Evolutionary conservation across 2,113 vertebrate species (phyloP).

Genomic region (Apistogramma diplotaenia): DNA sequence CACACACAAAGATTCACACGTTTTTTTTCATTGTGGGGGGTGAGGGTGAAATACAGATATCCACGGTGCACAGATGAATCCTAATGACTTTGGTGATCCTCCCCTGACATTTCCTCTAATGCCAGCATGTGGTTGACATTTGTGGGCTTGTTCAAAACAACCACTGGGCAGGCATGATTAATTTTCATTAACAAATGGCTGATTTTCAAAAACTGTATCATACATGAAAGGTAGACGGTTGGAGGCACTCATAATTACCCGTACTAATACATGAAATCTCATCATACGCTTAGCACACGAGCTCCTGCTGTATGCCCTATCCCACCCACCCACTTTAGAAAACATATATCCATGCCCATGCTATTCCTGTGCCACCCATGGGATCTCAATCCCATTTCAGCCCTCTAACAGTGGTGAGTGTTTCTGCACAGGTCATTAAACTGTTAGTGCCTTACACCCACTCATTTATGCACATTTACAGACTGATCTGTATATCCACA

Average conservation of each 20-base stretch:
- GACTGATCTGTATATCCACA: background rate
- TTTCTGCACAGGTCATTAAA: slow-evolving; percentile 5
- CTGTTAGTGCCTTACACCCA: background rate
- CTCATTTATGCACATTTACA: slow-evolving; percentile 14
- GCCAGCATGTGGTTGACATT: slow-evolving; percentile 25
- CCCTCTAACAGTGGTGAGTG: background rate
- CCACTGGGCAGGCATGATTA: background rate
- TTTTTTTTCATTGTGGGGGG: background rate
- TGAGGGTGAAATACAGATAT: background rate
- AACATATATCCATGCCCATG: background rate
- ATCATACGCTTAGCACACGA: background rate
- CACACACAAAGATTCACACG: too few relatives aligned
- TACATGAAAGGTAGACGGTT: background rate
- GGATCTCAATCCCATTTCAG: background rate
- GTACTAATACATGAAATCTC: background rate
- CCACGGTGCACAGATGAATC: background rate
- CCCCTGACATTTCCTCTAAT: slow-evolving; percentile 28
- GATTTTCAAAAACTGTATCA: background rate
- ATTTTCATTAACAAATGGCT: slow-evolving; percentile 1
- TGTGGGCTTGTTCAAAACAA: slow-evolving; percentile 3
- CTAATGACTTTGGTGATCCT: slow-evolving; percentile 25
- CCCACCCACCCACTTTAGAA: slow-evolving; percentile 6
- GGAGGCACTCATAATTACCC: background rate
- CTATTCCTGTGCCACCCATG: background rate
- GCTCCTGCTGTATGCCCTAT: background rate